A percentile compares a stretch with the other conserved stretches of the same genome.
These are phyloP conservation scores for Wiebesia pumilae DNA, from an alignment of 1,140 invertebrate species.

Conservation along the genomic window DNA sequence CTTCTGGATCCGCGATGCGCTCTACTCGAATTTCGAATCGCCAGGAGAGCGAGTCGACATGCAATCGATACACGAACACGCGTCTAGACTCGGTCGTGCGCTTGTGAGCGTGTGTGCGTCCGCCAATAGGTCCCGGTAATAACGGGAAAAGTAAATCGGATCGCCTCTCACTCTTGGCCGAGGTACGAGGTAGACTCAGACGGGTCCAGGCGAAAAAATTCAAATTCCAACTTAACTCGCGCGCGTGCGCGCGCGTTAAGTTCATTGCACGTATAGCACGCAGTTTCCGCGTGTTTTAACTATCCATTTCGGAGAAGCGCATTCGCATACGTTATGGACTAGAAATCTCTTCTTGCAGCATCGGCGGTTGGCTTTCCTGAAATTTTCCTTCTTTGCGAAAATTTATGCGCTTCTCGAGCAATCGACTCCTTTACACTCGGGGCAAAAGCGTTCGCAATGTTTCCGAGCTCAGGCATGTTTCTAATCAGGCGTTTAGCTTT, in stretches of 20 bases:
- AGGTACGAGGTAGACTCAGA: conserved; percentile 55
- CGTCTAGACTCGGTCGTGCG: not conserved
- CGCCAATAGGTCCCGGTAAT: conserved; percentile 56
- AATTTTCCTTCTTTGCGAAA: no score
- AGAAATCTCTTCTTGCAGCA: not conserved
- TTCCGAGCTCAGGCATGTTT: no score
- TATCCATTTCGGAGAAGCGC: no score
- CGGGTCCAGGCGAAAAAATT: conserved; percentile 59
- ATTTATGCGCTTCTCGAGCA: no score
- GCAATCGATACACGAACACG: not conserved
- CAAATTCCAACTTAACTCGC: conserved; percentile 64
- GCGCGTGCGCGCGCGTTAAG: conserved; percentile 50
- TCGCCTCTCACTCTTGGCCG: conserved; percentile 71
- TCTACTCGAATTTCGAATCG: conserved; percentile 24
- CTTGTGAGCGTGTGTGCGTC: not conserved
- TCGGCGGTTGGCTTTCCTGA: not conserved
- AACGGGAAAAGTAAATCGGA: conserved; percentile 73
- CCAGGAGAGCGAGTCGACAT: not conserved
- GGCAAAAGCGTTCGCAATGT: no score
- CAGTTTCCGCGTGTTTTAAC: not conserved
- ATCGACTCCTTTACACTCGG: no score
- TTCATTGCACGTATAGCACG: not conserved
- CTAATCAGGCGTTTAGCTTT: no score
- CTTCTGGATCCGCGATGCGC: conserved; percentile 3
- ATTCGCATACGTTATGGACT: no score